These are phyloP conservation scores for Microhierax caerulescens DNA, from an alignment of 2,797 vertebrate genomes.

Conservation along the genomic window DNA sequence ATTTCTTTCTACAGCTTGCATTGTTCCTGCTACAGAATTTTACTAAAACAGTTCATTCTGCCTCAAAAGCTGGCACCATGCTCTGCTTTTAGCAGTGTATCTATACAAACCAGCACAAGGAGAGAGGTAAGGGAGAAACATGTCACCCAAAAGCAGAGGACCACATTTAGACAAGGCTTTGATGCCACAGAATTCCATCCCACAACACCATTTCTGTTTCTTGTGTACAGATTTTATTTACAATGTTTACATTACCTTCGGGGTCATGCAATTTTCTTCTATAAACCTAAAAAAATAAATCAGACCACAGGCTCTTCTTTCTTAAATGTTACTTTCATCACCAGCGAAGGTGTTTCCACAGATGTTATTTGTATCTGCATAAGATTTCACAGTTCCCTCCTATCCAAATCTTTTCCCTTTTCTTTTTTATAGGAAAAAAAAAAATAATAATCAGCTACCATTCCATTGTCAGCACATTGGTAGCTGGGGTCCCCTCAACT, in stretches of 20 bases:
- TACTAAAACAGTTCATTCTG: background rate
- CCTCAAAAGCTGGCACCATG: background rate
- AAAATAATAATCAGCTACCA: too few relatives aligned
- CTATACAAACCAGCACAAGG: background rate
- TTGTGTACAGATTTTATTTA: accelerated
- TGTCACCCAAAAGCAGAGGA: background rate
- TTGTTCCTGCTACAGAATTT: background rate
- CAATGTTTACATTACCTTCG: background rate
- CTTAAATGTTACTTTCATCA: background rate
- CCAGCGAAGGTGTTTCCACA: background rate
- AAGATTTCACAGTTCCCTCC: background rate
- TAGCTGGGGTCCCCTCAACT: background rate
- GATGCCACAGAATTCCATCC: background rate
- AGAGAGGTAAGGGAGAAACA: background rate
- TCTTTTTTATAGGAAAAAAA: too few relatives aligned
- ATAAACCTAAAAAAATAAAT: background rate
- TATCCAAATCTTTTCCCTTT: background rate
- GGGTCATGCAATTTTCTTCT: background rate
- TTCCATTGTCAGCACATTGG: background rate
- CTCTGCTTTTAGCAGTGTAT: background rate
- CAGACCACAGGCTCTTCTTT: background rate
- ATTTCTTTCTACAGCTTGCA: background rate
- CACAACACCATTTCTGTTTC: background rate
- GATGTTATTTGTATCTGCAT: background rate
- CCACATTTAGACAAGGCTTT: background rate